Base-by-base conservation (phyloP, 2,888 invertebrate species). In the Mongoloraphidia duomilia region DNA sequence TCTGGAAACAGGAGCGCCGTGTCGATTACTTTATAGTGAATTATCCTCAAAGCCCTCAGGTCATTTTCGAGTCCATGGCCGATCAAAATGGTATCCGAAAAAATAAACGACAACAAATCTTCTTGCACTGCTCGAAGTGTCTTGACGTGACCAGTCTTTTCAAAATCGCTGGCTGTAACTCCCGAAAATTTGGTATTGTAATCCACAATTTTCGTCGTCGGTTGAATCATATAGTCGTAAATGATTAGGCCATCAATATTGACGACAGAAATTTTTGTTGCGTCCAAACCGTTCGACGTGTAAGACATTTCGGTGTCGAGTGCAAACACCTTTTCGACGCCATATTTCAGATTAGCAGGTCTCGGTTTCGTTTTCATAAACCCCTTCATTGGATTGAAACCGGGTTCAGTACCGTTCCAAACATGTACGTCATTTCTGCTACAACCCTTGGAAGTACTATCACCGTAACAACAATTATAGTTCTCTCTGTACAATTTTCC, bases 221-320 rank as follows among this genome's bases (percentile, higher is more conserved):
- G 82, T 53, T 69, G 70, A 2, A 84, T 79, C 2, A 79, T 60
- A 1, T 72, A 65, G 59, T 84, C 80, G 59, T 72, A 73, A 3
- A 78, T 70, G 1, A 72, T 58, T 8, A 64, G 60, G 1, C 72
- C 68, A 51, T 74, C 66, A 8, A 68, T 82, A 36, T 76, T 76
- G 48, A 95, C 80, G 47, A 96, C 79, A 8, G 93, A 90, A 33
- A 96, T 80, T 65, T 91, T 83, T 14, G 89, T 85, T 48, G 94
- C 68, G 66, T 96, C 95, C 44, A 88, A 70, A 2, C 96, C 96
- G 14, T 74, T 72, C 0, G 81, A 81, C 5, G 95, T 95, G 65
- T 85, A 95, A 58, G 90, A 89, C 96, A 96, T 97, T 71, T 98
- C 97, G 64, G 96, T 94, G 68, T 98, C 98, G 26, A 97, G 64